A percentile compares a stretch with the other conserved stretches of the same genome.
Evolutionary conservation across 2,113 vertebrate species (phyloP).

Genomic region (Cacatua alba): DNA sequence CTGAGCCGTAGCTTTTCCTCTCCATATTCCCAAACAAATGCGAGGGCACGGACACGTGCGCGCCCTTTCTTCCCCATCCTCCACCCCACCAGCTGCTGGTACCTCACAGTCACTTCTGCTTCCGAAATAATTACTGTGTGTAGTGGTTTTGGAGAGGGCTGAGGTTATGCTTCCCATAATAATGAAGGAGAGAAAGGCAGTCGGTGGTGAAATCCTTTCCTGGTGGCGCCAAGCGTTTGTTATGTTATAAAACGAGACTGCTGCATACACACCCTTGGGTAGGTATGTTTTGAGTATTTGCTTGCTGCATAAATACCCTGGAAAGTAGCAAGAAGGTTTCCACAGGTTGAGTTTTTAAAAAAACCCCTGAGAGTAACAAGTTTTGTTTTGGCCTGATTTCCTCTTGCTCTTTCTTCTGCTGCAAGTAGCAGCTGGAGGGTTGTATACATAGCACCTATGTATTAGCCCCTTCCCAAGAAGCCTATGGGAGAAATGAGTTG

Average conservation of each 20-base stretch:
- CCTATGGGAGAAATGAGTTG: neutral
- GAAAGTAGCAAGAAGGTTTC: neutral
- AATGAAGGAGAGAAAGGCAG: neutral
- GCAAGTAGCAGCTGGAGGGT: neutral
- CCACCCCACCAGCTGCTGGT: neutral
- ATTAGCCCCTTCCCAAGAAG: neutral
- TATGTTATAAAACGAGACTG: neutral
- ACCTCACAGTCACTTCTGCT: neutral
- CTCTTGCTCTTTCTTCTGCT: neutral
- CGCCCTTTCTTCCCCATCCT: neutral
- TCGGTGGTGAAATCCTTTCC: neutral
- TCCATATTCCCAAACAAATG: rapidly evolving
- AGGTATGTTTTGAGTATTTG: neutral
- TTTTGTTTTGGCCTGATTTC: neutral
- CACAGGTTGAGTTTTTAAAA: neutral
- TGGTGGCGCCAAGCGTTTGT: neutral
- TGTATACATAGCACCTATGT: rapidly evolving
- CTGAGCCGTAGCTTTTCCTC: neutral
- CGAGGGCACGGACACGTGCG: rapidly evolving
- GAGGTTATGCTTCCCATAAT: neutral
- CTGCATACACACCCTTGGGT: too few species aligned
- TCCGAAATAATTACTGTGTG: neutral
- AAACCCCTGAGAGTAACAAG: neutral
- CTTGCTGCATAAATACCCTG: neutral
- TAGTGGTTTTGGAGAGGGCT: neutral